Evolutionary conservation across 2,797 vertebrate species (phyloP), one percentile per base, ranked within the genome.

Genomic region (Micropoecilia bifurca): DNA sequence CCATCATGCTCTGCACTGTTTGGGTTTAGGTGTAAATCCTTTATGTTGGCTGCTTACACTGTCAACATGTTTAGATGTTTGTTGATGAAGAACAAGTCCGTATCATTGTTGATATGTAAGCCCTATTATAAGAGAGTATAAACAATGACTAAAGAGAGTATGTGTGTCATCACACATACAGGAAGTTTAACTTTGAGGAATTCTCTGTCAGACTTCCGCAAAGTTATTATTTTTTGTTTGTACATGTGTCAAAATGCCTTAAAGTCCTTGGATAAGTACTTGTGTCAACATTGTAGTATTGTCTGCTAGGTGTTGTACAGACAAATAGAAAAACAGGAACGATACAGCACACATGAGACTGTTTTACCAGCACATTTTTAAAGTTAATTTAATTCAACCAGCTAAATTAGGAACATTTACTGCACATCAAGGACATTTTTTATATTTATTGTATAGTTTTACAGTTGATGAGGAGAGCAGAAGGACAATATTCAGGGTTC

Each of bases 61-160:
- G 87, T 80, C 79, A 91, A 89, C 91, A 93, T 69, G 78, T 84
- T 81, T 9, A 28, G 33, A 22, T 89, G 89, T 93, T 90, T 94
- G 79, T 88, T 63, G 79, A 90, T 85, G 88, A 57, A 50, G 79
- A 30, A 75, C 85, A 77, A 82, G 74, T 85, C 83, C 46, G 59
- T 12, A 14, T 47, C 30, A 1, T 30, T 91, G 91, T 93, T 94
- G 92, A 94, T 88, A 93, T 92, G 79, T 93, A 87, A 91, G 91
- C 83, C 73, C 82, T 36, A 76, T 84, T 85, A 84, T 74, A 85
- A 85, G 87, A 73, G 72, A 85, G 83, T 73, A 88, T 48, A 88
- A 90, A 81, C 80, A 80, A 59, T 46, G 5, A 47, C 71, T 33
- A 30, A 47, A 33, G 12, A 25, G 36, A 30, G 12, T 39, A 25